phyloP scores from a whole-genome alignment of 2,888 invertebrate genomes.

The Fragum fragum region DNA sequence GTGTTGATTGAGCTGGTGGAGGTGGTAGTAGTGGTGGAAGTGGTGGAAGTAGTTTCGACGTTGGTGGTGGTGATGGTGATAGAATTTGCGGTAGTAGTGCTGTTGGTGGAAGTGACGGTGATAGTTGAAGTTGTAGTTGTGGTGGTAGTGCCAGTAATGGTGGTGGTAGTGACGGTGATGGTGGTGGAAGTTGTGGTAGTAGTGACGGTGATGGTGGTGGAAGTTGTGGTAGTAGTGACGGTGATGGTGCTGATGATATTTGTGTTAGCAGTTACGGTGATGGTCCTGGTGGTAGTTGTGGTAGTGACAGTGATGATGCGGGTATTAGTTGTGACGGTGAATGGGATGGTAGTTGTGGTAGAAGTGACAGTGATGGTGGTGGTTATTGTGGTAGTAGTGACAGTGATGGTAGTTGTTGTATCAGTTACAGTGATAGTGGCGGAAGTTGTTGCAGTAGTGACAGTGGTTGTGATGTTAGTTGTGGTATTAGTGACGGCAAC shows the following conservation, averaged over 20 bases:
- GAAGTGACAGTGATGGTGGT: conserved; percentile 16
- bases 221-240: not conserved
- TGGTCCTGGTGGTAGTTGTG: not conserved
- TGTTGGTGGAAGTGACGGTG: not conserved
- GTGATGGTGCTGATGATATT: not conserved
- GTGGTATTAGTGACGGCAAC: too few relatives aligned
- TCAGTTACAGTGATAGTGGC: not conserved
- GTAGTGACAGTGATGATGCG: conserved; percentile 6
- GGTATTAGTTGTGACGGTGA: not conserved
- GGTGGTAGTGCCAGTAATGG: conserved; percentile 28
- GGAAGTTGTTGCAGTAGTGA: not conserved
- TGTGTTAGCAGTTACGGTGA: not conserved
- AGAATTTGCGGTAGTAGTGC: not conserved
- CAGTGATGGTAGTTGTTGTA: conserved; percentile 7
- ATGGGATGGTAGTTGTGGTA: not conserved
- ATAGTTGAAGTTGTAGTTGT: conserved; percentile 27
- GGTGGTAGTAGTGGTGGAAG: not conserved
- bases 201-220: not conserved
- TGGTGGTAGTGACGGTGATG: conserved; percentile 17
- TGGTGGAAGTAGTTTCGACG: not conserved
- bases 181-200: not conserved
- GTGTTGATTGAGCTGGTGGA: not conserved
- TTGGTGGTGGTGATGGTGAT: not conserved
- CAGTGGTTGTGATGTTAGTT: not conserved
- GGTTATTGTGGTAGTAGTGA: not conserved